Percentiles rank a stretch among this genome's conserved stretches.
Conservation (phyloP, 2,797 vertebrate genomes). For the Pitangus sulphuratus region DNA sequence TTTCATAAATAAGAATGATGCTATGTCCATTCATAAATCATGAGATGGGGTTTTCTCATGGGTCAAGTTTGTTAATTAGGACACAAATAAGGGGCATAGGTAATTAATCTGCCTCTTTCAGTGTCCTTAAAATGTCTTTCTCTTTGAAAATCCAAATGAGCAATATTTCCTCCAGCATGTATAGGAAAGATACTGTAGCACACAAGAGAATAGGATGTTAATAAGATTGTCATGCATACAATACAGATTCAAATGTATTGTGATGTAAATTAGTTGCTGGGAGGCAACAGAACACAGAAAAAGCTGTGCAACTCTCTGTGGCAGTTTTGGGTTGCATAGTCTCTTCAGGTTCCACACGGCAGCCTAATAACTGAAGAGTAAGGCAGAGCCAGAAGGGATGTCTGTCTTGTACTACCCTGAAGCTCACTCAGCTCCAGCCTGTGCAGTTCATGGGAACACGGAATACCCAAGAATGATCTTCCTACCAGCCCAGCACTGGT, state of each 20-base stretch:
- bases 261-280: slow-evolving; percentile 56
- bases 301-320: background rate
- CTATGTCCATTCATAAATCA: slow-evolving; percentile 4
- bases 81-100: slow-evolving; percentile 8
- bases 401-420: background rate
- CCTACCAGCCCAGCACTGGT: background rate
- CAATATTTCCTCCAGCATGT: slow-evolving; percentile 4
- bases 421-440: background rate
- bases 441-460: background rate
- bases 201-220: slow-evolving; percentile 39
- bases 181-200: background rate
- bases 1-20: slow-evolving; percentile 14
- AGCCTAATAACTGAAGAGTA: background rate
- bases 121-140: slow-evolving; percentile 50
- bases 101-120: slow-evolving; percentile 35
- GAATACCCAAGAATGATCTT: background rate
- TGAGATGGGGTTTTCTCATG: slow-evolving; percentile 25
- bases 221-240: slow-evolving; percentile 40
- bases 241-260: slow-evolving; percentile 35
- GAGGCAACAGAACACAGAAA: slow-evolving; percentile 25
- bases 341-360: background rate
- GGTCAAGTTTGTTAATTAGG: slow-evolving; percentile 42
- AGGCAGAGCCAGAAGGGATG: background rate
- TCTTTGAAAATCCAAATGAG: slow-evolving; percentile 13
- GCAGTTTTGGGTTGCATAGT: background rate